Conservation (phyloP, 2,888 invertebrate species). For the Mechanitis mazaeus region DNA sequence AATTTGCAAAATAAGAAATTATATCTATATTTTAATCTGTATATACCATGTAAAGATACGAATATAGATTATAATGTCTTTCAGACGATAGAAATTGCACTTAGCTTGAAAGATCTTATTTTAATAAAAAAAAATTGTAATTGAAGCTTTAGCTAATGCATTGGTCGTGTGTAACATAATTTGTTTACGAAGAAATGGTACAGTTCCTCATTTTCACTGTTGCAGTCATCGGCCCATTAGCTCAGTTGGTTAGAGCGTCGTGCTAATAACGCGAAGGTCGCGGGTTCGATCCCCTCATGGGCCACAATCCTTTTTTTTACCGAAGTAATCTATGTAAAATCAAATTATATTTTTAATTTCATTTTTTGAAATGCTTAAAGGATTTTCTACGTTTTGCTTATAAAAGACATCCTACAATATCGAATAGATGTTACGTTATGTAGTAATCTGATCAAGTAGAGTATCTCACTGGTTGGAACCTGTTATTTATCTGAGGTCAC, state of each 20-base stretch:
- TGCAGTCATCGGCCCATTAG: conserved; percentile 63
- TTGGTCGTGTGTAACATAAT: neutral
- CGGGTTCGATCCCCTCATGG: conserved; percentile 85
- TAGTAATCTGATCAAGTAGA: conserved; percentile 1
- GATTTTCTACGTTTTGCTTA: neutral
- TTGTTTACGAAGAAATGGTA: neutral
- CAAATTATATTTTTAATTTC: too few relatives aligned
- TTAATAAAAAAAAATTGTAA: too few relatives aligned
- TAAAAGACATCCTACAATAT: neutral
- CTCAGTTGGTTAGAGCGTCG: conserved; percentile 87
- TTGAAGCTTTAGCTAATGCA: too few relatives aligned
- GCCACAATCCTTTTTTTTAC: conserved; percentile 47
- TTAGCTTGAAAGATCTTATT: too few relatives aligned
- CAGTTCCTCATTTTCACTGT: neutral
- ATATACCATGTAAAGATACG: too few relatives aligned
- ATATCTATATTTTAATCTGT: too few relatives aligned
- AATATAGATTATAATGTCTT: too few relatives aligned
- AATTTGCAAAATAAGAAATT: too few relatives aligned
- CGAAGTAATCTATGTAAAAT: neutral
- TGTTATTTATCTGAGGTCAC: conserved; percentile 21
- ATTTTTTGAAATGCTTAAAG: neutral
- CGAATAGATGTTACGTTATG: neutral
- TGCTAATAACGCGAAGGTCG: conserved; percentile 87
- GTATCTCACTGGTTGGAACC: conserved; percentile 15
- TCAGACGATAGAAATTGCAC: too few relatives aligned